Conservation (phyloP, 2,797 vertebrate species). For the Pachyuromys duprasi region DNA sequence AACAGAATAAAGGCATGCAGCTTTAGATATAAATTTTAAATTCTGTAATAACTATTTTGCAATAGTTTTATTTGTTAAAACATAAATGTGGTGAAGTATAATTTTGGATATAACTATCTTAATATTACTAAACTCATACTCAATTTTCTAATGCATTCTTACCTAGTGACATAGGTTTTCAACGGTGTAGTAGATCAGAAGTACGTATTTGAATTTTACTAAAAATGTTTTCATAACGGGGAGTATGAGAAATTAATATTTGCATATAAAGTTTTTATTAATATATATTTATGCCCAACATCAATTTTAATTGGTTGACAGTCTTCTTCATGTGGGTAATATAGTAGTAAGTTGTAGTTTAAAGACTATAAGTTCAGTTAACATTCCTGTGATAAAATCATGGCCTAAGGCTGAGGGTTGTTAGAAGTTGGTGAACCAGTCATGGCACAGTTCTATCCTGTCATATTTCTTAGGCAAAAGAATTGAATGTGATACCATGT, state of each 20-base stretch:
- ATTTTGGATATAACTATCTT: background rate
- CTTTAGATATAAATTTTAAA: constrained; percentile 48
- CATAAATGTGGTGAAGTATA: constrained; percentile 14
- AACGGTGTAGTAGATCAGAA: background rate
- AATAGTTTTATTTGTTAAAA: constrained; percentile 38
- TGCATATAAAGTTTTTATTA: background rate
- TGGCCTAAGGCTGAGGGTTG: background rate
- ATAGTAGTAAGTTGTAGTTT: background rate
- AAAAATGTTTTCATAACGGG: constrained; percentile 28
- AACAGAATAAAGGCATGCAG: background rate
- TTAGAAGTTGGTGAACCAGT: background rate
- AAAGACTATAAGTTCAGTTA: background rate
- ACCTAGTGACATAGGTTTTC: background rate
- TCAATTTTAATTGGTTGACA: constrained; percentile 45
- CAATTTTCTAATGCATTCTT: background rate
- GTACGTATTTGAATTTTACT: constrained; percentile 1
- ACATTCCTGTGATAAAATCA: background rate
- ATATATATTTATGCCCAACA: constrained; percentile 31
- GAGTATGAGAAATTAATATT: constrained; percentile 43
- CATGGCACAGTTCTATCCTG: background rate
- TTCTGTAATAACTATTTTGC: background rate
- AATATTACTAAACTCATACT: background rate
- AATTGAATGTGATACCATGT: background rate
- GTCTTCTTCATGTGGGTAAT: background rate
- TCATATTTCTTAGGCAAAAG: constrained; percentile 5